Percentiles rank a stretch among this genome's conserved stretches.
These are phyloP conservation scores for Ricordea florida DNA, from an alignment of 92 coral and sea anemone species.

Conservation along the genomic window DNA sequence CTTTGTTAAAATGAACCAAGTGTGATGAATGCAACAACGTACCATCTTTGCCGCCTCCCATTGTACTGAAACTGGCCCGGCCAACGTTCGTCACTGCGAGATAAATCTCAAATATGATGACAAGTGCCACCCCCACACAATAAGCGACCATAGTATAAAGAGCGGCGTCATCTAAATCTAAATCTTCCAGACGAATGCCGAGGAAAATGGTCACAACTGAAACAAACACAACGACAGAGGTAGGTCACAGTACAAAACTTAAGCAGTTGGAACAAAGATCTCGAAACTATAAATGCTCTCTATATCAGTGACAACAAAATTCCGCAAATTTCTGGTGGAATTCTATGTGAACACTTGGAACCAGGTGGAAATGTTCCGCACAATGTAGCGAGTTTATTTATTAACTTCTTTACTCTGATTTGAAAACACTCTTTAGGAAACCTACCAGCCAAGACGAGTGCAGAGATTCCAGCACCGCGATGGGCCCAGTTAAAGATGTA, in stretches of 20 bases:
- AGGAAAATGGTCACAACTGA: slow-evolving; percentile 78
- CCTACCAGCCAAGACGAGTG: slow-evolving; percentile 66
- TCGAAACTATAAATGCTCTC: too few relatives aligned
- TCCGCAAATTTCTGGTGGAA: too few relatives aligned
- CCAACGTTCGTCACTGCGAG: neutral
- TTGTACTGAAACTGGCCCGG: neutral
- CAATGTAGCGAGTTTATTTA: neutral
- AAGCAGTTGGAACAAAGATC: too few relatives aligned
- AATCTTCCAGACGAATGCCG: slow-evolving; percentile 46
- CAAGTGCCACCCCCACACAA: slow-evolving; percentile 68
- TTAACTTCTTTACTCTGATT: neutral
- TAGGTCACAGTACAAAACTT: too few relatives aligned
- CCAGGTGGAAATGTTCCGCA: too few relatives aligned
- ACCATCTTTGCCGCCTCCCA: neutral
- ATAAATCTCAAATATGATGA: slow-evolving; percentile 52
- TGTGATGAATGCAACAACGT: too few relatives aligned
- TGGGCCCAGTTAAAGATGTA: slow-evolving; percentile 86
- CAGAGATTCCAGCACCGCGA: slow-evolving; percentile 71
- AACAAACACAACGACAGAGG: too few relatives aligned
- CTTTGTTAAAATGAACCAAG: too few relatives aligned
- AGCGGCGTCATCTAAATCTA: slow-evolving; percentile 46
- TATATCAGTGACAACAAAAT: too few relatives aligned
- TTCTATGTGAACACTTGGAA: too few relatives aligned
- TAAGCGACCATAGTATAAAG: slow-evolving; percentile 61
- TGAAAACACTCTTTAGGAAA: neutral